A percentile compares a stretch with the other conserved stretches of the same genome.
phyloP scores from a whole-genome alignment of 2,113 vertebrate species.

The cattle (Bos taurus) region DNA sequence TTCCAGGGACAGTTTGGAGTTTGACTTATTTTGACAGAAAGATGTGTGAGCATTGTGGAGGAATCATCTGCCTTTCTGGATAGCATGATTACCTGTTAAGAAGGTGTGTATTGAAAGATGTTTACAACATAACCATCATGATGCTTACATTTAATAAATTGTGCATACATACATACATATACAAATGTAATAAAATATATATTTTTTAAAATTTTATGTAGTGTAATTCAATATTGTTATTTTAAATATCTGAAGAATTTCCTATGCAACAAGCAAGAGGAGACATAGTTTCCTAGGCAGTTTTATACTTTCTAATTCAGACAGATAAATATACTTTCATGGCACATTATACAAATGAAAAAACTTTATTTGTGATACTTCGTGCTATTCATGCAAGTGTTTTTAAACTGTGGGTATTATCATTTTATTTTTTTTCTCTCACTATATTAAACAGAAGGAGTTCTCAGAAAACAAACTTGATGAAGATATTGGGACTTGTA shows the following conservation, averaged over 20 bases:
- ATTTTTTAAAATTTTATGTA: background rate
- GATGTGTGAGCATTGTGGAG: background rate
- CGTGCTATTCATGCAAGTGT: background rate
- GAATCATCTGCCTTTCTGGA: background rate
- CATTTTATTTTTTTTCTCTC: background rate
- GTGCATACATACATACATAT: background rate
- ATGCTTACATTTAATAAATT: background rate
- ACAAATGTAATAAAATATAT: background rate
- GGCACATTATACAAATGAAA: background rate
- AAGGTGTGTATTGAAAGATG: background rate
- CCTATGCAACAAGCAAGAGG: background rate
- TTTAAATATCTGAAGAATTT: background rate
- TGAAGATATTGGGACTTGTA: background rate
- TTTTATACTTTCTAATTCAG: background rate
- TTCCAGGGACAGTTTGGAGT: background rate
- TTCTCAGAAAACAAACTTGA: background rate
- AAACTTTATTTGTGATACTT: background rate
- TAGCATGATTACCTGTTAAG: background rate
- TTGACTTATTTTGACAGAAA: background rate
- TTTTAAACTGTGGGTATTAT: background rate
- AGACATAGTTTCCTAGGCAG: background rate
- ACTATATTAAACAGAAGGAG: background rate
- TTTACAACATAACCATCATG: background rate
- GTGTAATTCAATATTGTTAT: background rate
- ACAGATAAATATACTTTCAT: background rate